Evolutionary conservation across 1,140 invertebrate species (phyloP).

Genomic region (Geopemphigus sp.): DNA sequence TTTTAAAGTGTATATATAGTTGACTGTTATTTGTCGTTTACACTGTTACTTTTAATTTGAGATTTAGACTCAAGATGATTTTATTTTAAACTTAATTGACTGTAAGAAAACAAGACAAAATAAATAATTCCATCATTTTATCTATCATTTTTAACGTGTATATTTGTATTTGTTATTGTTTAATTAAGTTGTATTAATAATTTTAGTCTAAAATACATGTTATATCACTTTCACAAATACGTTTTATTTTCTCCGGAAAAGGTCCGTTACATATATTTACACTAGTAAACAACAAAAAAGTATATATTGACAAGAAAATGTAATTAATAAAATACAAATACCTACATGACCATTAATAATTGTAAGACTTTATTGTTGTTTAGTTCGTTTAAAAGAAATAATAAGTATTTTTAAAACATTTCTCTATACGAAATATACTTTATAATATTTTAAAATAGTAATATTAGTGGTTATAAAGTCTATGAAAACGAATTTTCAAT

Average conservation of each 20-base stretch:
- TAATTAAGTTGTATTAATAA: background rate
- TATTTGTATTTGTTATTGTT: background rate
- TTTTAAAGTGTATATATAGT: background rate
- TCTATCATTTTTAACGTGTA: too few relatives aligned
- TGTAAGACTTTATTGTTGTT: too few relatives aligned
- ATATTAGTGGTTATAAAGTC: too few relatives aligned
- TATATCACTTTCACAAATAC: background rate
- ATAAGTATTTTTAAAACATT: too few relatives aligned
- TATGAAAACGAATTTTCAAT: too few relatives aligned
- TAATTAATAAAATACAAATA: background rate
- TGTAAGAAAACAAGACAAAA: background rate
- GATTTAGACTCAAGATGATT: background rate
- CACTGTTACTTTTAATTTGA: background rate
- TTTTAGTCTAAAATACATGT: background rate
- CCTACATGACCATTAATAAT: too few relatives aligned
- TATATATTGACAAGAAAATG: background rate
- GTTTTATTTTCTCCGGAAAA: background rate
- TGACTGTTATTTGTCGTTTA: background rate
- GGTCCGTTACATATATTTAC: background rate
- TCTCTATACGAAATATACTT: too few relatives aligned
- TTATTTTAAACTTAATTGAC: slow-evolving; percentile 3
- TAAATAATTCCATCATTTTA: background rate
- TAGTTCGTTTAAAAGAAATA: too few relatives aligned
- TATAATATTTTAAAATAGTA: too few relatives aligned
- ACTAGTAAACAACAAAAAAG: background rate